Evolutionary conservation across 2,113 vertebrate species (phyloP).

Genomic region (Cepphus grylle): DNA sequence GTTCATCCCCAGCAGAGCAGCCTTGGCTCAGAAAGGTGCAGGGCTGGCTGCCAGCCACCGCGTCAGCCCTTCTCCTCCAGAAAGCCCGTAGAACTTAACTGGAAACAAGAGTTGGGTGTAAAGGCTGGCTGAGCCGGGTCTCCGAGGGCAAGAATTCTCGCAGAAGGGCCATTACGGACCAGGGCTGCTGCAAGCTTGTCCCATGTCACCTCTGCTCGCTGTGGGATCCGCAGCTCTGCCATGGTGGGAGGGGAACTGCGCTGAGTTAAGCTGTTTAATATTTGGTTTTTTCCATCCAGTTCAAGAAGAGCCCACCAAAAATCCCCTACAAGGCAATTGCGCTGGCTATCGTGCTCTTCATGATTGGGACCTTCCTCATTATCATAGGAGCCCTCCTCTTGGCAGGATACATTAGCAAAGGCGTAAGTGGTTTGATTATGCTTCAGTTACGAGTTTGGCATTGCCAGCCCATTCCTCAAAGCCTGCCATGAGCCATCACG

Average conservation of each 20-base stretch:
- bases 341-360: conserved; percentile 87
- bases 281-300: conserved; percentile 70
- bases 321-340: conserved; percentile 97
- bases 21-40: neutral
- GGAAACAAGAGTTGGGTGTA: fast-evolving
- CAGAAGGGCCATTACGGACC: neutral
- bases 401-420: conserved; percentile 89
- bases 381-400: conserved; percentile 90
- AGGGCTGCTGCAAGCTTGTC: neutral
- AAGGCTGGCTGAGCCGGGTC: neutral
- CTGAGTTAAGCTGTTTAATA: neutral
- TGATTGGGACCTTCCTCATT: conserved; percentile 92
- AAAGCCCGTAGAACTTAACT: neutral
- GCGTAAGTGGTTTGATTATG: conserved; percentile 73
- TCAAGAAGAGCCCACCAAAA: conserved; percentile 96
- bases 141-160: neutral
- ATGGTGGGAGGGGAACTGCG: fast-evolving
- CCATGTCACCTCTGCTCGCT: neutral
- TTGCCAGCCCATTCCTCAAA: neutral
- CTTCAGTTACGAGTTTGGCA: fast-evolving
- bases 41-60: fast-evolving
- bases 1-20: neutral
- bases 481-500: fast-evolving
- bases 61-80: neutral
- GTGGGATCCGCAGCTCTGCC: neutral